A percentile compares a stretch with the other conserved stretches of the same genome.
Evolutionary conservation across 2,888 invertebrate genomes (phyloP).

Genomic region (Caenorhabditis afra): DNA sequence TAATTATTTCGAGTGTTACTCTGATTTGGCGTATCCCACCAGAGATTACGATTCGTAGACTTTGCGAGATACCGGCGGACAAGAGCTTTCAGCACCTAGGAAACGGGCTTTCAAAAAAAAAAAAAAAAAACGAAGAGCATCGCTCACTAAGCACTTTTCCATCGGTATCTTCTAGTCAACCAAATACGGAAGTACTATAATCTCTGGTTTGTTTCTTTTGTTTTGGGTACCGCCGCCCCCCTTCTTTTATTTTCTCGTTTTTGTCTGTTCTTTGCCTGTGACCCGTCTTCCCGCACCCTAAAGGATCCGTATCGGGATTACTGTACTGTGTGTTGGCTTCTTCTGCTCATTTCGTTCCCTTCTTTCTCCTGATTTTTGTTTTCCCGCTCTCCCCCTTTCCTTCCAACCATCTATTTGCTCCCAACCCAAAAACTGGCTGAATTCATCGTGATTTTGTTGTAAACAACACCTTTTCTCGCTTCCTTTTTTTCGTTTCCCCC

Average conservation of each 20-base stretch:
- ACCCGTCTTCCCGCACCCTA: constrained; percentile 7
- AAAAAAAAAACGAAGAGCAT: neutral
- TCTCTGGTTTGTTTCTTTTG: constrained; percentile 54
- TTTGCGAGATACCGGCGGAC: neutral
- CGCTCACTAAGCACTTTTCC: neutral
- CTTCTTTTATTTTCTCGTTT: constrained; percentile 16
- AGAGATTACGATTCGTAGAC: constrained; percentile 60
- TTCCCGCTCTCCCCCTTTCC: constrained; percentile 3
- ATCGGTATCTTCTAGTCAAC: constrained; percentile 8
- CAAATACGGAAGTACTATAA: constrained; percentile 59
- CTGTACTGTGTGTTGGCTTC: constrained; percentile 29
- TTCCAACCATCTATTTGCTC: constrained; percentile 34
- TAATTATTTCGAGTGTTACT: constrained; percentile 46
- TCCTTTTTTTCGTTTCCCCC: constrained; percentile 6
- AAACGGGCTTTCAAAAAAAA: neutral
- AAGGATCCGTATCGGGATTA: constrained; percentile 17
- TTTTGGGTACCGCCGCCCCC: constrained; percentile 44
- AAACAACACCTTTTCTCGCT: constrained; percentile 18
- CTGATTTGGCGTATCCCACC: constrained; percentile 51
- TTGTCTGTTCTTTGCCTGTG: constrained; percentile 26
- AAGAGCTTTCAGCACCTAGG: neutral
- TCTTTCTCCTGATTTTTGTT: constrained; percentile 2
- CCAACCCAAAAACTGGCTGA: constrained; percentile 41
- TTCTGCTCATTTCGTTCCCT: neutral
- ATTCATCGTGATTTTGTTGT: constrained; percentile 46